phyloP scores from a whole-genome alignment of 1,140 invertebrate species.

The Camponotus floridanus region DNA sequence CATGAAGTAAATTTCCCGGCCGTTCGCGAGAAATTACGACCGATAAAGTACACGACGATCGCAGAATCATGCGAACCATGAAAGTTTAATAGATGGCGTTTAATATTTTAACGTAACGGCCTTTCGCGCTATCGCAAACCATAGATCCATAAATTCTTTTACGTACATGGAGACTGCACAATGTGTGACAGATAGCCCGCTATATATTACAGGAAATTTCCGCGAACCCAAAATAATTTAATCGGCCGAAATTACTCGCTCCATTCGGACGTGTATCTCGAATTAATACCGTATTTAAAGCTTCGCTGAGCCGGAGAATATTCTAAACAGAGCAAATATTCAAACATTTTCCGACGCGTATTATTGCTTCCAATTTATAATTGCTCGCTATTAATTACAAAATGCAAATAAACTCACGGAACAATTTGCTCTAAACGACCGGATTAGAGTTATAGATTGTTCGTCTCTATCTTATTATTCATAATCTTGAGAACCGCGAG shows the following conservation, averaged over 20 bases:
- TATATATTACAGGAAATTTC: background rate
- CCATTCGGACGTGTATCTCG: background rate
- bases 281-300: conserved; percentile 21
- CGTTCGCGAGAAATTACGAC: conserved; percentile 56
- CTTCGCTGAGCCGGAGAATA: background rate
- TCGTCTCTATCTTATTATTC: background rate
- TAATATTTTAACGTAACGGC: conserved; percentile 46
- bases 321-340: background rate
- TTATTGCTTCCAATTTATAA: background rate
- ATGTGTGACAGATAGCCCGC: background rate
- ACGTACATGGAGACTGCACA: background rate
- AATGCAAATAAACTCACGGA: background rate
- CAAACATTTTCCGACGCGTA: background rate
- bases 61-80: conserved; percentile 27
- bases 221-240: background rate
- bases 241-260: background rate
- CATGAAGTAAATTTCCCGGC: conserved; percentile 44
- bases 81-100: conserved; percentile 44
- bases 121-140: background rate
- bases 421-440: background rate
- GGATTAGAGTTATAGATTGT: background rate
- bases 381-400: background rate
- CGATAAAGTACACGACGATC: conserved; percentile 27
- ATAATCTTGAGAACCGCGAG: too few relatives aligned
- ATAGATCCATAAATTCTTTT: conserved; percentile 20